Evolutionary conservation across 2,888 invertebrate genomes (phyloP).

Genomic region (Agriopis leucophaearia): DNA sequence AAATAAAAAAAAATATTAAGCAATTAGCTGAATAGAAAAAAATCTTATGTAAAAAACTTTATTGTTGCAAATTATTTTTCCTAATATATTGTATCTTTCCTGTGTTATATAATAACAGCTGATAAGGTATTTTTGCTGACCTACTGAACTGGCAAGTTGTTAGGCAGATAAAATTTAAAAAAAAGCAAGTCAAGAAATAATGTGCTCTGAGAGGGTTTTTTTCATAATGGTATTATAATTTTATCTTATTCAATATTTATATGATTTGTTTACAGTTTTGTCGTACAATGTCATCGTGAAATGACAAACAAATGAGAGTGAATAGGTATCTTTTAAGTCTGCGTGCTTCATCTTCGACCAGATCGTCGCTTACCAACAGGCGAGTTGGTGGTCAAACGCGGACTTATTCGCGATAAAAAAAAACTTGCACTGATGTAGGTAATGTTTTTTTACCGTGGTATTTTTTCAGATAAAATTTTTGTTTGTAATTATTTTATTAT

Average conservation of each 20-base stretch:
- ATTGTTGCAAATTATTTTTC: constrained; percentile 43
- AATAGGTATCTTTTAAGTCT: too few species aligned
- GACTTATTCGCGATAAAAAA: too few species aligned
- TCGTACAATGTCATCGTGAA: too few species aligned
- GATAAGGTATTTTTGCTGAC: constrained; percentile 27
- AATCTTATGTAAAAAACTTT: constrained; percentile 31
- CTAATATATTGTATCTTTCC: constrained; percentile 14
- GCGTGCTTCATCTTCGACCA: too few species aligned
- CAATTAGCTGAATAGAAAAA: constrained; percentile 26
- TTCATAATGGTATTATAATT: not conserved
- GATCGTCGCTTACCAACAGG: too few species aligned
- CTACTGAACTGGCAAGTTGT: constrained; percentile 32
- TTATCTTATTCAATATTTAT: too few species aligned
- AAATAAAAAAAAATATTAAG: not conserved
- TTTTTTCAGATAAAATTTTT: too few species aligned
- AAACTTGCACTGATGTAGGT: too few species aligned
- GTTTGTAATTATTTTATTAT: too few species aligned
- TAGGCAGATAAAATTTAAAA: constrained; percentile 16
- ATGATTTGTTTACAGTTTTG: not conserved
- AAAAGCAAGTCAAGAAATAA: not conserved
- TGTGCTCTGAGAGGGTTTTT: not conserved
- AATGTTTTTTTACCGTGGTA: too few species aligned
- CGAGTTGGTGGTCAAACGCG: too few species aligned
- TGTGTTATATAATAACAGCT: constrained; percentile 21
- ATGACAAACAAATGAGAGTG: too few species aligned